Conservation (phyloP, 2,797 vertebrate genomes). For the Catharus ustulatus region DNA sequence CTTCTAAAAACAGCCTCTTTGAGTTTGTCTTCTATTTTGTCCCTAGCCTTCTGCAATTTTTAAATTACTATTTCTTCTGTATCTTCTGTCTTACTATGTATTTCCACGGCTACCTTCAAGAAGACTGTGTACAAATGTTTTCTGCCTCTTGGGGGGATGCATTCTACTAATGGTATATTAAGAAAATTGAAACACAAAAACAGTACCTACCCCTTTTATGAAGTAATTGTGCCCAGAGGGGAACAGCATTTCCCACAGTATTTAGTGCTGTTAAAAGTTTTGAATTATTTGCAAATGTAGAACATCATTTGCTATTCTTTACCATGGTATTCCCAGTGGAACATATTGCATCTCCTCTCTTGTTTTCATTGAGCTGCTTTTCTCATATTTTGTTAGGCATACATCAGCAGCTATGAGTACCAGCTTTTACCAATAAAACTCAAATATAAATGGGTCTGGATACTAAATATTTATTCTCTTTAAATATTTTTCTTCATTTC, state of each 20-base stretch:
- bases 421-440: not conserved
- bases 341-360: not conserved
- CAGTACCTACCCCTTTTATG: not conserved
- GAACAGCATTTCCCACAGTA: not conserved
- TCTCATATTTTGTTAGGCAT: not conserved
- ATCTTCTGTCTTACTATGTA: not conserved
- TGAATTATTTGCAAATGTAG: not conserved
- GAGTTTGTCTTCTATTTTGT: not conserved
- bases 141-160: not conserved
- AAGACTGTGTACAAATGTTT: not conserved
- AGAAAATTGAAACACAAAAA: not conserved
- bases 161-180: not conserved
- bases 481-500: not conserved
- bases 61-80: not conserved
- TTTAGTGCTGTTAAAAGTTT: not conserved
- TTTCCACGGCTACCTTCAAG: not conserved
- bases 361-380: conserved; percentile 6
- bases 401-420: not conserved
- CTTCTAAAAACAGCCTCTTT: not conserved
- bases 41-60: not conserved
- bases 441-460: not conserved
- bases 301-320: not conserved
- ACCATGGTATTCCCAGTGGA: not conserved
- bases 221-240: not conserved
- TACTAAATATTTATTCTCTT: not conserved